A percentile compares a stretch with the other conserved stretches of the same genome.
Evolutionary conservation across 2,797 vertebrate genomes (phyloP).

Genomic region (Hypotaenidia okinawae): DNA sequence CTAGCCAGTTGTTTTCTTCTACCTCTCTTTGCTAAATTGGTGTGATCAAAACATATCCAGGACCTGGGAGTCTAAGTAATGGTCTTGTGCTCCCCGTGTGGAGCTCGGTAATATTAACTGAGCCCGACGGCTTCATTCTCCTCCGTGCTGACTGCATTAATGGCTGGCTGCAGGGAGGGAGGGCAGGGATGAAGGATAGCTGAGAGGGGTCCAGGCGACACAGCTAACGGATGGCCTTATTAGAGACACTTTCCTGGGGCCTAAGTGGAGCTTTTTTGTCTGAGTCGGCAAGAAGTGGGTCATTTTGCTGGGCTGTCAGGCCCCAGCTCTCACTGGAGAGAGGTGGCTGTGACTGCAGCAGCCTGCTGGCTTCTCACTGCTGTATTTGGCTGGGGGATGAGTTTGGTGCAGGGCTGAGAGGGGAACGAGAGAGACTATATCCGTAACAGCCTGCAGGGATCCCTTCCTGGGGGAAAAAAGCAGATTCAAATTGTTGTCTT

Average conservation of each 20-base stretch:
- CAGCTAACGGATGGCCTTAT: conserved; percentile 82
- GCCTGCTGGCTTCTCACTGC: conserved; percentile 7
- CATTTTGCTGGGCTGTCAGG: conserved; percentile 79
- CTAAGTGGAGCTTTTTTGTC: conserved; percentile 80
- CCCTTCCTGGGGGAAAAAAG: not conserved
- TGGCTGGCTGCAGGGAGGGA: conserved; percentile 77
- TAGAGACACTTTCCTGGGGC: conserved; percentile 81
- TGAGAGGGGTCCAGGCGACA: conserved; percentile 67
- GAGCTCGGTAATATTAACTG: conserved; percentile 80
- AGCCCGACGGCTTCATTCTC: conserved; percentile 80
- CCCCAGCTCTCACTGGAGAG: conserved; percentile 54
- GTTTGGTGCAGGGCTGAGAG: not conserved
- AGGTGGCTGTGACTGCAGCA: conserved; percentile 46
- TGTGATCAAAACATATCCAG: conserved; percentile 73
- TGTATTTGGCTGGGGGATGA: not conserved
- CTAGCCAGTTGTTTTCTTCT: conserved; percentile 50
- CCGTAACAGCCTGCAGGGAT: not conserved
- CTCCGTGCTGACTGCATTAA: conserved; percentile 75
- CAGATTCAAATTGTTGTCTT: not conserved
- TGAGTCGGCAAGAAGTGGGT: conserved; percentile 81
- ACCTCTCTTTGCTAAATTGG: conserved; percentile 68
- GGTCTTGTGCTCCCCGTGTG: conserved; percentile 55
- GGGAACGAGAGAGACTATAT: not conserved
- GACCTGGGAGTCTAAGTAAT: conserved; percentile 78
- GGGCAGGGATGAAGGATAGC: conserved; percentile 77